Conservation (phyloP, 2,797 vertebrate species). For the Todus mexicanus region DNA sequence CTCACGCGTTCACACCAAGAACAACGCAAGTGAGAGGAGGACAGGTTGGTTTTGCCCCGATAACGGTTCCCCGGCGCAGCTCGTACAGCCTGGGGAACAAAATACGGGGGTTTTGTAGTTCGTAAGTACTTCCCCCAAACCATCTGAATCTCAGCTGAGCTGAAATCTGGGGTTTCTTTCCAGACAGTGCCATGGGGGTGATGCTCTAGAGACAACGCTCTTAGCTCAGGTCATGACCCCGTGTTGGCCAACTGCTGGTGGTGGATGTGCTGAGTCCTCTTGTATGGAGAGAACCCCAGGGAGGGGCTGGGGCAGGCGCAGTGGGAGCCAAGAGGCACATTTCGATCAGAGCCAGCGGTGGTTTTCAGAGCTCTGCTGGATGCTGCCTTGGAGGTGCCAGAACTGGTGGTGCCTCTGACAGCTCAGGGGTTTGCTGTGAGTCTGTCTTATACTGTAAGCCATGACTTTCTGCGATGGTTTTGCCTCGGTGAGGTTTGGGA, state of each 20-base stretch:
- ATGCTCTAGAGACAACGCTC: background rate
- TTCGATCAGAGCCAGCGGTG: fast-evolving
- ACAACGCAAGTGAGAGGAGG: background rate
- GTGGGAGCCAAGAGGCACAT: fast-evolving
- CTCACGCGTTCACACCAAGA: background rate
- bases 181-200: background rate
- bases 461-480: background rate
- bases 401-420: fast-evolving
- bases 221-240: fast-evolving
- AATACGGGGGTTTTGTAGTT: fast-evolving
- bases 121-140: background rate
- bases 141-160: background rate
- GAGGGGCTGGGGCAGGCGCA: background rate
- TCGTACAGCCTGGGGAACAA: background rate
- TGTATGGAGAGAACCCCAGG: fast-evolving
- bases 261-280: background rate
- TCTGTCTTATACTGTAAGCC: background rate
- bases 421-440: background rate
- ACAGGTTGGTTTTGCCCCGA: fast-evolving
- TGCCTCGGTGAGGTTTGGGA: background rate
- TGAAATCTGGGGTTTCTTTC: background rate
- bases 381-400: background rate
- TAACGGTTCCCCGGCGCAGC: background rate
- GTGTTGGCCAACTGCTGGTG: fast-evolving
- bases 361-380: fast-evolving